These are phyloP conservation scores for Onychorhynchus coronatus DNA, from an alignment of 2,113 vertebrate genomes.

Conservation along the genomic window DNA sequence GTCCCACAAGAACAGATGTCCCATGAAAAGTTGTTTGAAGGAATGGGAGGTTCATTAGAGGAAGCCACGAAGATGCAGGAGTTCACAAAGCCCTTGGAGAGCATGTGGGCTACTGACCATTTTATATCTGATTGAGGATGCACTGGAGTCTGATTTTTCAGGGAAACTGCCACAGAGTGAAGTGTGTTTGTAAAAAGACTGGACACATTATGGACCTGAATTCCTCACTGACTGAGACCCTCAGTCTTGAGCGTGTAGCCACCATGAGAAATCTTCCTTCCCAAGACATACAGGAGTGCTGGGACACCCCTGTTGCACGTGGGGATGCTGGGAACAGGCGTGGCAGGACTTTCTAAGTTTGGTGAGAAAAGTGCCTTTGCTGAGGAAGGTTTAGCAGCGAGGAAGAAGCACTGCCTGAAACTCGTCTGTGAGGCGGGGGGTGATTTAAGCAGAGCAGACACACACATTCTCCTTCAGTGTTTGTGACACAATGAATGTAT, in stretches of 20 bases:
- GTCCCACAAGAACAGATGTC: not conserved
- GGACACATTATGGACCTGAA: rapidly evolving
- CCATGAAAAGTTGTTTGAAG: not conserved
- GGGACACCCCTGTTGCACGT: rapidly evolving
- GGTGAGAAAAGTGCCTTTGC: not conserved
- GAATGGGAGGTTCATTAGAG: not conserved
- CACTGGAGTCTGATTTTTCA: not conserved
- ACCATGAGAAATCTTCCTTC: not conserved
- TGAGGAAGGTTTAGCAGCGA: not conserved
- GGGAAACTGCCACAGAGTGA: not conserved
- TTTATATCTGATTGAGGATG: not conserved
- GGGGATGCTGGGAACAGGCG: rapidly evolving
- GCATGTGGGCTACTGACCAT: rapidly evolving
- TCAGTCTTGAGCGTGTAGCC: rapidly evolving
- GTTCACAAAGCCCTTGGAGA: not conserved
- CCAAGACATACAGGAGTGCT: not conserved
- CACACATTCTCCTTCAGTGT: not conserved
- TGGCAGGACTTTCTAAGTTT: rapidly evolving
- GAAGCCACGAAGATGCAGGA: not conserved
- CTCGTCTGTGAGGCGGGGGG: not conserved
- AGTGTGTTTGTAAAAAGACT: not conserved
- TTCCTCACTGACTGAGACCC: not conserved
- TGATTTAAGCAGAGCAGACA: not conserved
- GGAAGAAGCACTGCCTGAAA: rapidly evolving
- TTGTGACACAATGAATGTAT: not conserved